Evolutionary conservation across 2,888 invertebrate species (phyloP).

Genomic region (Chalcis sispes): DNA sequence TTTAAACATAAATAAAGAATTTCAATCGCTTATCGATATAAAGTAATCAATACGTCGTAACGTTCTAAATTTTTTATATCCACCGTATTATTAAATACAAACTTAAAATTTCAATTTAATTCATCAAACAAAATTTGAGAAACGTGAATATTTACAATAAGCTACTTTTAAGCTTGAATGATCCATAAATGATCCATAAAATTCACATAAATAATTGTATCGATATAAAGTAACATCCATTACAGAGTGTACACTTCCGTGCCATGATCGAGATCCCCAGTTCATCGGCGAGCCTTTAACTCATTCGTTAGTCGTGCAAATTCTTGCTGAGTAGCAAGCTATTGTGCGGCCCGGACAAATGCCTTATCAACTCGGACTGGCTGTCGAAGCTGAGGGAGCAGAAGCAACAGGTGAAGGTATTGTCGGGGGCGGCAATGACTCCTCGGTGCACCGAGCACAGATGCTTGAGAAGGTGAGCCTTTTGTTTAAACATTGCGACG

Average conservation of each 20-base stretch:
- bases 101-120: too few species aligned
- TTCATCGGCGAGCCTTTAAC: conserved; percentile 29
- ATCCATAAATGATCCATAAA: too few species aligned
- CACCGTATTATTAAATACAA: too few species aligned
- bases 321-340: conserved; percentile 92
- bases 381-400: conserved; percentile 91
- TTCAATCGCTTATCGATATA: too few species aligned
- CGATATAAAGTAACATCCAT: background rate
- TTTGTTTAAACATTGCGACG: conserved; percentile 94
- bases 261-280: conserved; percentile 31
- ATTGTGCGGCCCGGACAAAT: conserved; percentile 92
- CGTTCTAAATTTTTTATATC: too few species aligned
- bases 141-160: too few species aligned
- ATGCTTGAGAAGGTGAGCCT: conserved; percentile 91
- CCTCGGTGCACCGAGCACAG: conserved; percentile 93
- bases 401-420: conserved; percentile 90
- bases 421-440: conserved; percentile 89
- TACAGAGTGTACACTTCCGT: too few species aligned
- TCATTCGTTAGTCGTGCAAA: conserved; percentile 81
- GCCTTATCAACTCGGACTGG: conserved; percentile 90
- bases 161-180: too few species aligned
- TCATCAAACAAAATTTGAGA: too few species aligned
- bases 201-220: too few species aligned
- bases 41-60: too few species aligned
- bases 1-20: too few species aligned